Conservation (phyloP, 2,797 vertebrate genomes). For the Tragelaphus eurycerus region DNA sequence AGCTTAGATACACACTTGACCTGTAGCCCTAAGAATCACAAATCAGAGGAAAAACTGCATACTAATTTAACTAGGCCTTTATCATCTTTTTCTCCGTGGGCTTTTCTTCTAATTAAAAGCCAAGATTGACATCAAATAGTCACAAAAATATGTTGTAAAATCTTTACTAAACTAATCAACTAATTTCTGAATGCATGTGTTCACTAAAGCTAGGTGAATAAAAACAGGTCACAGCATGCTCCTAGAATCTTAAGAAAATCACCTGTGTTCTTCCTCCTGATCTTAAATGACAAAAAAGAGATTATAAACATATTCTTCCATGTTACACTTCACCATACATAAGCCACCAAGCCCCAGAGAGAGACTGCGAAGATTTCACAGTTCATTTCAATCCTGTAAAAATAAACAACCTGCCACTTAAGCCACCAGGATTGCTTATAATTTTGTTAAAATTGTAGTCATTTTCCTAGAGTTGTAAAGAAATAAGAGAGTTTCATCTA, state of each 20-base stretch:
- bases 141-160: neutral
- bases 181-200: neutral
- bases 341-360: neutral
- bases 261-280: neutral
- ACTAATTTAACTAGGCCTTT: neutral
- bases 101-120: slow-evolving; percentile 8
- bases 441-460: neutral
- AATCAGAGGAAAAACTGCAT: neutral
- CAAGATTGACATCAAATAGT: neutral
- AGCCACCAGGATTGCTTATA: neutral
- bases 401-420: neutral
- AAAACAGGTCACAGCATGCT: neutral
- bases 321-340: neutral
- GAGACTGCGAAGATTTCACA: neutral
- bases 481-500: neutral
- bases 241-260: neutral
- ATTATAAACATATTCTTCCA: neutral
- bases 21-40: neutral
- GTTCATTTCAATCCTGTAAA: neutral
- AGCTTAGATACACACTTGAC: neutral
- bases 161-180: neutral
- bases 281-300: neutral
- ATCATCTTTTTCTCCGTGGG: neutral
- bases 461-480: neutral
- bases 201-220: neutral